Conservation (phyloP, 1,140 invertebrate species). For the Arion vulgaris region DNA sequence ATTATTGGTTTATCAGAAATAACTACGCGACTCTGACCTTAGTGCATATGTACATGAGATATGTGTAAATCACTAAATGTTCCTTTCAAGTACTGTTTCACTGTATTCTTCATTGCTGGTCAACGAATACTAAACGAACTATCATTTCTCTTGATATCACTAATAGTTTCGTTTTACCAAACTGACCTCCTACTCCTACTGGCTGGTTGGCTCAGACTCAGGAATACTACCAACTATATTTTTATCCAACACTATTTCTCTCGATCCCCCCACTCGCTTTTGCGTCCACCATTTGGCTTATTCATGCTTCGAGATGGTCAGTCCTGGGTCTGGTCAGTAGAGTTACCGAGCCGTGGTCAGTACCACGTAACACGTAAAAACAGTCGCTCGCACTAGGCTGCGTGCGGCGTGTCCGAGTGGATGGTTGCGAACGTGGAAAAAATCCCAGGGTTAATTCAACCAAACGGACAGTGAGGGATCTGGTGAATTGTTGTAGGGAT, state of each 20-base stretch:
- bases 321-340: not conserved
- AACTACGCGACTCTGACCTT: too few species aligned
- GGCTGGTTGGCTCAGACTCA: not conserved
- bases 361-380: slow-evolving; percentile 1
- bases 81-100: too few species aligned
- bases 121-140: not conserved
- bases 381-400: not conserved
- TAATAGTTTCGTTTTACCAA: not conserved
- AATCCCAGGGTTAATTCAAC: not conserved
- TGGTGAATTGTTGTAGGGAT: too few species aligned
- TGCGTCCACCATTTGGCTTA: not conserved
- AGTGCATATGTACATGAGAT: too few species aligned
- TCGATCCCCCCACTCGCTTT: not conserved
- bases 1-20: too few species aligned
- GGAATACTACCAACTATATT: not conserved
- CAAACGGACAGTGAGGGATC: too few species aligned
- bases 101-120: too few species aligned
- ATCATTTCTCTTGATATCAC: not conserved
- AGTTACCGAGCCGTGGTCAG: not conserved
- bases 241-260: not conserved
- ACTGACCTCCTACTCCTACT: not conserved
- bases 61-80: too few species aligned
- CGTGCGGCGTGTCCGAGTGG: not conserved
- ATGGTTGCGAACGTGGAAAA: not conserved
- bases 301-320: not conserved